phyloP scores from a whole-genome alignment of 2,888 invertebrate genomes.

The Prosopocoilus inquinatus region DNA sequence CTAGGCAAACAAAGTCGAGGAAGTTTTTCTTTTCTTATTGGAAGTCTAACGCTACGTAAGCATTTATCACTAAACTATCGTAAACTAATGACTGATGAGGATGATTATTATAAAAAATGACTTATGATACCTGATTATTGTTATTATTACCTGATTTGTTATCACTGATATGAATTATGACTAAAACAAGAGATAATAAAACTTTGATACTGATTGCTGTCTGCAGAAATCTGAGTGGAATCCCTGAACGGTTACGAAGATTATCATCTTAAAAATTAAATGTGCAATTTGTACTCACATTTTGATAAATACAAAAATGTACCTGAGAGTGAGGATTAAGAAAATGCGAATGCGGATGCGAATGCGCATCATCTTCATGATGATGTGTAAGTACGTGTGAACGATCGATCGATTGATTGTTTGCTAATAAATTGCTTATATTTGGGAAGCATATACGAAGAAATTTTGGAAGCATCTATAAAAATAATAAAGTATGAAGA shows the following conservation, averaged over 20 bases:
- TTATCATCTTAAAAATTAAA: slow-evolving; percentile 1
- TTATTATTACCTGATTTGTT: slow-evolving; percentile 33
- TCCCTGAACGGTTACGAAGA: slow-evolving; percentile 1
- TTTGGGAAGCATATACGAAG: slow-evolving; percentile 41
- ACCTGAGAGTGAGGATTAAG: slow-evolving; percentile 29
- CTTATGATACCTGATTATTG: slow-evolving; percentile 28
- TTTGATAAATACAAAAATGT: slow-evolving; percentile 8
- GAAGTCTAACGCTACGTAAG: slow-evolving; percentile 35
- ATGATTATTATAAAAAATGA: slow-evolving; percentile 24
- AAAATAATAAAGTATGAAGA: slow-evolving; percentile 31
- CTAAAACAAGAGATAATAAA: slow-evolving; percentile 15
- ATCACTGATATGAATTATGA: slow-evolving; percentile 32
- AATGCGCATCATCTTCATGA: background rate
- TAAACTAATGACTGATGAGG: slow-evolving; percentile 30
- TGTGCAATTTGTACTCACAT: slow-evolving; percentile 4
- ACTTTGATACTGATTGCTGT: slow-evolving; percentile 1
- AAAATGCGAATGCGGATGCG: background rate
- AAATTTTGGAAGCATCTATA: slow-evolving; percentile 42
- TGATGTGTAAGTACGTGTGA: slow-evolving; percentile 1
- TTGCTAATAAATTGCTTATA: slow-evolving; percentile 32
- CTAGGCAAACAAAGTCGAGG: slow-evolving; percentile 30
- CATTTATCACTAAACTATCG: slow-evolving; percentile 23
- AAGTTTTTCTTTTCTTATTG: slow-evolving; percentile 30
- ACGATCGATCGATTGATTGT: slow-evolving; percentile 19
- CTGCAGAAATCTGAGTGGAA: slow-evolving; percentile 1